Conservation (phyloP, 1,140 invertebrate species). For the Drosophila arizonae region DNA sequence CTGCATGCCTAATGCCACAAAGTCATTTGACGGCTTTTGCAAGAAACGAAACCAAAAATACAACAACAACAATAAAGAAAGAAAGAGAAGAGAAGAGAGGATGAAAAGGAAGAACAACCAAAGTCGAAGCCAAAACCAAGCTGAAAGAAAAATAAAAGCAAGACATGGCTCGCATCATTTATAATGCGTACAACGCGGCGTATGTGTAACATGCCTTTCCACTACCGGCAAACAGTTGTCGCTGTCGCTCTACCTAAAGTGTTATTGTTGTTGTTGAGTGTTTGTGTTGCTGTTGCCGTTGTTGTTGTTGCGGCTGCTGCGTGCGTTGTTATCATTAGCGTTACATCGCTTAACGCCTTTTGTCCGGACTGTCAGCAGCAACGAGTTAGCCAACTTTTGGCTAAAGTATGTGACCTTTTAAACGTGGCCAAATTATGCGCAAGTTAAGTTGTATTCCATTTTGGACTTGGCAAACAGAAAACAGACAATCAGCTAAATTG, state of each 20-base stretch:
- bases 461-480: not conserved
- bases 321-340: slow-evolving; percentile 65
- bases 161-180: slow-evolving; percentile 54
- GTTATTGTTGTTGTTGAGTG: slow-evolving; percentile 34
- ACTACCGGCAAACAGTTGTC: slow-evolving; percentile 50
- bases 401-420: slow-evolving; percentile 13
- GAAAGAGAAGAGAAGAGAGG: slow-evolving; percentile 1
- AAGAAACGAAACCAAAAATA: slow-evolving; percentile 23
- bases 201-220: slow-evolving; percentile 69
- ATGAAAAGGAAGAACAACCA: slow-evolving; percentile 13
- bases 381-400: slow-evolving; percentile 20
- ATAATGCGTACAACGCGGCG: slow-evolving; percentile 68
- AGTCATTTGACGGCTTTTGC: slow-evolving; percentile 73
- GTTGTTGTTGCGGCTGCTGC: slow-evolving; percentile 29
- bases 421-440: slow-evolving; percentile 3
- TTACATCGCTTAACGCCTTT: slow-evolving; percentile 67
- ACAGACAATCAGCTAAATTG: too few relatives aligned
- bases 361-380: slow-evolving; percentile 8
- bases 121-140: slow-evolving; percentile 7
- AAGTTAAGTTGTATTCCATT: not conserved
- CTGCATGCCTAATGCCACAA: slow-evolving; percentile 67
- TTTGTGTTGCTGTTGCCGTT: not conserved
- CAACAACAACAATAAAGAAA: slow-evolving; percentile 19
- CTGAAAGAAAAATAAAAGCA: slow-evolving; percentile 30
- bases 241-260: slow-evolving; percentile 21